Base-by-base conservation (phyloP, 2,797 vertebrate species). In the Otus scops region DNA sequence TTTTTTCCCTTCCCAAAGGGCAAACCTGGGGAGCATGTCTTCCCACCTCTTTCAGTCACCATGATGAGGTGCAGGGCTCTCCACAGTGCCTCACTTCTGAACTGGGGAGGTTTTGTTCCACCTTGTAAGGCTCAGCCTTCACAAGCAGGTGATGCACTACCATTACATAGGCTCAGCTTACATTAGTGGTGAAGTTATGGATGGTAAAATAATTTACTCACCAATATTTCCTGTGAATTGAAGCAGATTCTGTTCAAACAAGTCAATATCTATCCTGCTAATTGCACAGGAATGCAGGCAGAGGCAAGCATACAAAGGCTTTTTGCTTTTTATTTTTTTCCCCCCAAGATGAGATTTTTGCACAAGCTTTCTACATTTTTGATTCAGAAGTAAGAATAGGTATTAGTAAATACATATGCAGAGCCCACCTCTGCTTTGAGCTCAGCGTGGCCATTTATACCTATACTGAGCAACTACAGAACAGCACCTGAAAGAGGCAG, bases 211-310 rank as follows among this genome's bases (percentile, higher is more conserved):
- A 73, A 65, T 69, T 85, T 54, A 48, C 18, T 47, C 14, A 17
- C 18, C 30, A 36, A 8, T 45, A 47, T 63, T 75, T 88, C 53
- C 7, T n/a, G 14, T 19, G 34, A 87, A 48, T 45, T 5, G 0
- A 87, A 80, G 68, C 28, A 82, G 56, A 67, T 85, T 81, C 48
- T 90, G 17, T 68, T 88, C 39, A 67, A 86, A 85, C 19, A 87
- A 30, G 53, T 22, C 13, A 54, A n/a, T n/a, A 68, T 15, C 22
- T 88, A 32, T 32, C 41, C n/a, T 59, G 39, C 32, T 57, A 88
- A 16, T 14, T 76, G 36, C 26, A 69, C 10, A 10, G 69, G 82
- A 27, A 75, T 41, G 15, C 32, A 84, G 59, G 27, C 39, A 77
- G 47, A 93, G 13, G 5, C 27, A 65, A 87, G 8, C 13, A 59